These are phyloP conservation scores for Galendromus occidentalis DNA, from an alignment of 1,140 invertebrate genomes.

Conservation along the genomic window DNA sequence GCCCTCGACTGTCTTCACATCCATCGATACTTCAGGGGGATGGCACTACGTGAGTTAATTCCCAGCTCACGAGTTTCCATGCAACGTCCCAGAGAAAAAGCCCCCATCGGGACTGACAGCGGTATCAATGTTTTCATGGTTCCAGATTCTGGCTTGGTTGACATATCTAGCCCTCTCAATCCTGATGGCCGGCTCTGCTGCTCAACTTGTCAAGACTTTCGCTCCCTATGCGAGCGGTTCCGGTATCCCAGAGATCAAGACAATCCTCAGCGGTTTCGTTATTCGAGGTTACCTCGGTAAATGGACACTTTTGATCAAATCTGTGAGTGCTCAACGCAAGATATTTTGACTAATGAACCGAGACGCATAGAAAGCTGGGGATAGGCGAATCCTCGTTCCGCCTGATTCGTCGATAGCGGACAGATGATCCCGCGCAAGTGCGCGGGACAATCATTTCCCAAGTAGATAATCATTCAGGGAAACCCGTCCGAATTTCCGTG, in stretches of 20 bases:
- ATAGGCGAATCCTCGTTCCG: too few species aligned
- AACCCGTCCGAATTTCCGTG: too few species aligned
- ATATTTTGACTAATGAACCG: too few species aligned
- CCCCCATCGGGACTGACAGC: neutral
- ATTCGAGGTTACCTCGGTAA: constrained; percentile 93
- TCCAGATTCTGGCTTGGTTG: neutral
- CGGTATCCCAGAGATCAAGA: constrained; percentile 98
- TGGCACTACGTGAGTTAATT: constrained; percentile 9
- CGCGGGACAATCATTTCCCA: too few species aligned
- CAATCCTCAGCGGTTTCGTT: constrained; percentile 93
- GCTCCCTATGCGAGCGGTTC: constrained; percentile 98
- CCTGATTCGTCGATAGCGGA: too few species aligned
- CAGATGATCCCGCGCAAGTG: too few species aligned
- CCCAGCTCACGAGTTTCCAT: neutral
- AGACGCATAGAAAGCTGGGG: too few species aligned
- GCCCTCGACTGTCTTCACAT: neutral
- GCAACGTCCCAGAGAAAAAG: neutral
- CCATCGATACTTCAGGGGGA: neutral
- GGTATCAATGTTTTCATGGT: neutral
- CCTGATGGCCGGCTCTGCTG: constrained; percentile 73
- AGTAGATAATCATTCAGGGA: too few species aligned
- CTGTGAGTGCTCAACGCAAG: constrained; percentile 38
- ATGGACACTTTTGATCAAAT: constrained; percentile 95
- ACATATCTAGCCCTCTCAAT: constrained; percentile 82
- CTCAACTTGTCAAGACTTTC: constrained; percentile 86